Evolutionary conservation across 2,888 invertebrate species (phyloP).

Genomic region (Caenorhabditis afra): DNA sequence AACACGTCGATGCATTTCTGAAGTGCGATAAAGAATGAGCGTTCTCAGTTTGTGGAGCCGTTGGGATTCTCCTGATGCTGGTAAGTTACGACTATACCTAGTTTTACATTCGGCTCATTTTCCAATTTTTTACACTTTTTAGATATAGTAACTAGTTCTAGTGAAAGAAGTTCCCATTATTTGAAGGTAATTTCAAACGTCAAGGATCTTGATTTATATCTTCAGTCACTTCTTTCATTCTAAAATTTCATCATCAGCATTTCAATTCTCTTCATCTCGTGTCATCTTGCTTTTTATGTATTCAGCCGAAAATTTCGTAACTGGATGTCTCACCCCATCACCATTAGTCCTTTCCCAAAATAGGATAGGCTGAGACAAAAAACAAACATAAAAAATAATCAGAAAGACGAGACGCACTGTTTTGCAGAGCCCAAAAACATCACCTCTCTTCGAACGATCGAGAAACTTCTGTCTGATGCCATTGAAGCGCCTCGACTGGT

Average conservation of each 20-base stretch:
- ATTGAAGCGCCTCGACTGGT: constrained; percentile 50
- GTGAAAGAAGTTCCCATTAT: no score
- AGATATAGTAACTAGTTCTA: no score
- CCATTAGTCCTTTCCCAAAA: constrained; percentile 5
- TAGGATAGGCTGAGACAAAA: constrained; percentile 36
- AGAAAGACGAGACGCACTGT: constrained; percentile 1
- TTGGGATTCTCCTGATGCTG: constrained; percentile 57
- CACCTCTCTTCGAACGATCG: constrained; percentile 52
- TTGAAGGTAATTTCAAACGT: no score
- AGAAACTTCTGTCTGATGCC: constrained; percentile 57
- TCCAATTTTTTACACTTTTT: no score
- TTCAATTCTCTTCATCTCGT: not conserved
- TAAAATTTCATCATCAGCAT: not conserved
- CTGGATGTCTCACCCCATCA: not conserved
- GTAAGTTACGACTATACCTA: constrained; percentile 16
- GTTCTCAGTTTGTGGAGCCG: constrained; percentile 46
- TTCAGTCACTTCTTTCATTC: not conserved
- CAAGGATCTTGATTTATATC: not conserved
- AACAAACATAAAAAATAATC: constrained; percentile 24
- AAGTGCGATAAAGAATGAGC: constrained; percentile 30
- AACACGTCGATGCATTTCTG: constrained; percentile 41
- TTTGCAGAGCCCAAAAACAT: constrained; percentile 53
- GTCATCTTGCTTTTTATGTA: not conserved
- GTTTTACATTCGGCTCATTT: no score
- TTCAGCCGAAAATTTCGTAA: not conserved